Percentiles rank a stretch among this genome's conserved stretches.
Conservation (phyloP, 2,113 vertebrate genomes). For the Siniperca chuatsi region DNA sequence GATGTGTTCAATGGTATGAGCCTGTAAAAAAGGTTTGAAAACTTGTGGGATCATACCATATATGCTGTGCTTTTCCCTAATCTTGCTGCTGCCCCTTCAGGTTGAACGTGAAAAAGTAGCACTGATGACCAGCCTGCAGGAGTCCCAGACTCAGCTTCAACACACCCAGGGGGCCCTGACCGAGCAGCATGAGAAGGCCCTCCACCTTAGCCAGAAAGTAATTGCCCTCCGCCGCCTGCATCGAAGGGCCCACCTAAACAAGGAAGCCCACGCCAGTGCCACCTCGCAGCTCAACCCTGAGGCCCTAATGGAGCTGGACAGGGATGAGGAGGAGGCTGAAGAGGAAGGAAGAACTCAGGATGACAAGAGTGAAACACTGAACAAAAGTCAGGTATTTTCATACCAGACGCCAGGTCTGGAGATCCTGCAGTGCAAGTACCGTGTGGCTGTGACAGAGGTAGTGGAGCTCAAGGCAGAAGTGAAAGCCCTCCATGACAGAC, state of each 20-base stretch:
- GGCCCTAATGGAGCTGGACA: slow-evolving; percentile 41
- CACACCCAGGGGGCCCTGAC: slow-evolving; percentile 94
- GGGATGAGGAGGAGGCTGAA: slow-evolving; percentile 31
- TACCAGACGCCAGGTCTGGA: slow-evolving; percentile 91
- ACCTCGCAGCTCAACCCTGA: slow-evolving; percentile 79
- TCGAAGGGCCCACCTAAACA: slow-evolving; percentile 72
- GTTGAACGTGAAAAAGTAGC: slow-evolving; percentile 93
- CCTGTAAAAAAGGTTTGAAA: not conserved
- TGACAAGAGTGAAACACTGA: slow-evolving; percentile 78
- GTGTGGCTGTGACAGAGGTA: slow-evolving; percentile 94
- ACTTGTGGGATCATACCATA: not conserved
- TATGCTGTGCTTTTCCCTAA: not conserved
- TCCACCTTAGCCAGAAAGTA: slow-evolving; percentile 89
- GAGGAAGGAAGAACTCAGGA: slow-evolving; percentile 74
- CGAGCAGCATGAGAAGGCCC: slow-evolving; percentile 91
- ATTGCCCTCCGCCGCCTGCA: slow-evolving; percentile 87
- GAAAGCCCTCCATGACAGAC: slow-evolving; percentile 91
- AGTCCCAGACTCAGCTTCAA: slow-evolving; percentile 93
- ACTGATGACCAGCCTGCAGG: slow-evolving; percentile 91
- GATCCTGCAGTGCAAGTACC: slow-evolving; percentile 97
- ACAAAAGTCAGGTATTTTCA: slow-evolving; percentile 57
- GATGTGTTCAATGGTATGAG: not conserved
- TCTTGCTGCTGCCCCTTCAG: slow-evolving; percentile 76
- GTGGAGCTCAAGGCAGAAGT: slow-evolving; percentile 95
- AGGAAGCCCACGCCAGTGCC: slow-evolving; percentile 25